Evolutionary conservation across 2,888 invertebrate species (phyloP), one percentile per base, ranked within the genome.

Genomic region (Chironomus tentans): DNA sequence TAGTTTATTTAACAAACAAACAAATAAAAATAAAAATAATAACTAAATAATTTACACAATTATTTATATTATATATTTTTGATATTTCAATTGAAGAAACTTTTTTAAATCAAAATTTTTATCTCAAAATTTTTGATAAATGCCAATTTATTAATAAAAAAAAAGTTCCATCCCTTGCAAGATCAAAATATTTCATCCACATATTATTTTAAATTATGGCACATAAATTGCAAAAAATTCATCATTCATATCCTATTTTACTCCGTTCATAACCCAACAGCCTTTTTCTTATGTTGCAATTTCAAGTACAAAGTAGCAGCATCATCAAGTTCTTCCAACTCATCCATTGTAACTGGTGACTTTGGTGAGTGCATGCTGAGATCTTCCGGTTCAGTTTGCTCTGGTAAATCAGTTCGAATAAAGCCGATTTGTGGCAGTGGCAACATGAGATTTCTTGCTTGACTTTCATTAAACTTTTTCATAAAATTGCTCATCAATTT

Each of bases 301-400:
- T 38, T 72, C 21, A 28, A 10, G 18, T 72, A 72, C 7, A 72
- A 21, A 4, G 85, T 83, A 38, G 86, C 85, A 0, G 87, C 85
- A 77, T 87, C 86, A 78, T 87, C 86, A 28, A 86, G 80, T 72
- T 87, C 87, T 76, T 87, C 85, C 24, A 87, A 84, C 77, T 87
- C 86, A 24, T 86, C 85, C 61, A 72, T 61, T 18, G 72, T 62
- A 4, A 72, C 72, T 2, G 72, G 62, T n/a, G 80, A 81, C 71
- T 82, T 81, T 0, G 83, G 82, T 77, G 82, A 81, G 68, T 87
- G 88, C 87, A 94, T 90, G 76, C 94, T 94, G 78, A 95, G 86
- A 82, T 95, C 95, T 82, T 95, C 95, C 6, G 95, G 95, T 83
- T 95, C 95, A 2, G 95, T 95, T 85, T 95, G 95, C 82, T 92